Conservation (phyloP, 2,113 vertebrate genomes). For the Porphyrio hochstetteri region DNA sequence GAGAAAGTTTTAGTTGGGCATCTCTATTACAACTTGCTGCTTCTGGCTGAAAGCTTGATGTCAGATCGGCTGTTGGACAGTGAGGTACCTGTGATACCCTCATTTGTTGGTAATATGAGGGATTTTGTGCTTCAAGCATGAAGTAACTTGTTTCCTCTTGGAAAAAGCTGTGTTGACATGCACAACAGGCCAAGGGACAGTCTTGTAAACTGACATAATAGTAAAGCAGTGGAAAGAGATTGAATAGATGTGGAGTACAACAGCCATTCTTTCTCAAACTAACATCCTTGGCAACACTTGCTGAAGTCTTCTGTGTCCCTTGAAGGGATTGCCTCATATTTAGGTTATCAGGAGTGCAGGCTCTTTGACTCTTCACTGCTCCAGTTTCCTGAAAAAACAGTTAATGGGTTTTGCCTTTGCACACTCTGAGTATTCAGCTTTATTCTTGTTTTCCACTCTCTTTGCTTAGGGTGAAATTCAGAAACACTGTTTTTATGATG, state of each 20-base stretch:
- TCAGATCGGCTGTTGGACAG: not conserved
- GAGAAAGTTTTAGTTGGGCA: not conserved
- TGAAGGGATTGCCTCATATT: not conserved
- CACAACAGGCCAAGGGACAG: too few species aligned
- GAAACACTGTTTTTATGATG: not conserved
- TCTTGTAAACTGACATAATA: not conserved
- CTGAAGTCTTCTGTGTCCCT: not conserved
- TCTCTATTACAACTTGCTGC: not conserved
- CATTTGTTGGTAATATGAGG: not conserved
- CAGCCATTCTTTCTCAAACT: not conserved
- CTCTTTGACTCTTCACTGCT: not conserved
- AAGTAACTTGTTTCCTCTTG: not conserved
- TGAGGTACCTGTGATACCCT: not conserved
- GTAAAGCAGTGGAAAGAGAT: not conserved
- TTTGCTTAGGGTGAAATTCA: not conserved
- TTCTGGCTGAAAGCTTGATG: not conserved
- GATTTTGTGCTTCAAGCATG: not conserved
- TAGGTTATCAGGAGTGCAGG: not conserved
- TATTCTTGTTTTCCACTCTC: not conserved
- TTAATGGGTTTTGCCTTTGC: not conserved
- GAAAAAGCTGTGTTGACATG: not conserved
- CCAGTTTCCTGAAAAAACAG: not conserved
- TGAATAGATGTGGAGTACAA: not conserved
- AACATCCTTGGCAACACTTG: not conserved
- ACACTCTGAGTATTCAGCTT: not conserved